phyloP scores from a whole-genome alignment of 2,113 vertebrate genomes.

The Pavo muticus region DNA sequence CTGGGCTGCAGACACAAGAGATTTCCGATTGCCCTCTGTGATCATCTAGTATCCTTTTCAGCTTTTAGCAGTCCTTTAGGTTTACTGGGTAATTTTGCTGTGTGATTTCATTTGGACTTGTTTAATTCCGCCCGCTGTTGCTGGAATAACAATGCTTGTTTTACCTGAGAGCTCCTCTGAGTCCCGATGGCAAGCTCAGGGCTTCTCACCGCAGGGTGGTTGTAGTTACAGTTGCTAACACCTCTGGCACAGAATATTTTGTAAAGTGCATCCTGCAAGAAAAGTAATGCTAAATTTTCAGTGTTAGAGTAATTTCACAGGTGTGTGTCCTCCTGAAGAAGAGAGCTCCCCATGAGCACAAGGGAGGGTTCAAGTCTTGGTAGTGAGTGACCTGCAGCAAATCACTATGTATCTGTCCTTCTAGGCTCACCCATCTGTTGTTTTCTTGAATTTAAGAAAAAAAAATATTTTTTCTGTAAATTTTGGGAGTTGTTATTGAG shows the following conservation, averaged over 20 bases:
- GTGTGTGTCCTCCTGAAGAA: not conserved
- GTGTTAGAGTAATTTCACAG: not conserved
- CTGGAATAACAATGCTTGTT: accelerated
- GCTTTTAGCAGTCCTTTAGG: not conserved
- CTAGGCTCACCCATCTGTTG: accelerated
- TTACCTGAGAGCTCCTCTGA: not conserved
- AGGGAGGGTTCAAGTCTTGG: not conserved
- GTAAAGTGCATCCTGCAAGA: not conserved
- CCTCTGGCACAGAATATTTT: not conserved
- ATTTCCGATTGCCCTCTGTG: not conserved
- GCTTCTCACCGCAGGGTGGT: not conserved
- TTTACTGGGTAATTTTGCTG: not conserved
- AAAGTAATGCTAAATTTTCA: not conserved
- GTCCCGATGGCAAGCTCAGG: not conserved
- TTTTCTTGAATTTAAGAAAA: not conserved
- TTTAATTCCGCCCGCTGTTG: not conserved
- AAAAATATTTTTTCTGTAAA: not conserved
- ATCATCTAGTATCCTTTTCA: not conserved
- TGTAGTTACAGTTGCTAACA: not conserved
- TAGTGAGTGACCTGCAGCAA: not conserved
- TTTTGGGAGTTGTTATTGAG: not conserved
- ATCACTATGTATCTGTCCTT: not conserved
- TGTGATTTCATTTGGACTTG: not conserved
- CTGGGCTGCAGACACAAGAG: not conserved
- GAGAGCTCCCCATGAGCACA: not conserved